Conservation (phyloP, 2,113 vertebrate species). For the Cichladusa arquata region DNA sequence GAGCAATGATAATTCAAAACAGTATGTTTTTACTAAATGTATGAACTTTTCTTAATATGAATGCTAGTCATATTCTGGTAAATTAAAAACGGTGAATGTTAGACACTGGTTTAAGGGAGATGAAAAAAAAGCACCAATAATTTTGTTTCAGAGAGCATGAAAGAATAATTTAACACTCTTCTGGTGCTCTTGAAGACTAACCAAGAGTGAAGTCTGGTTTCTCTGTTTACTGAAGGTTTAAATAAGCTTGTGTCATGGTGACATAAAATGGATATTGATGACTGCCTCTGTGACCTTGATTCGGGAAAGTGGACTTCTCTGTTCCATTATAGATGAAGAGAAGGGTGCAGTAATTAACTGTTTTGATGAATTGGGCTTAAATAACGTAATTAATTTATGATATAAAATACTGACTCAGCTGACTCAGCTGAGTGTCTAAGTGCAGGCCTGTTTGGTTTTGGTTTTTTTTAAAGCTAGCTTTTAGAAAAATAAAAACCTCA, state of each 20-base stretch:
- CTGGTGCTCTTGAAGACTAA: background rate
- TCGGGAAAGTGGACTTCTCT: background rate
- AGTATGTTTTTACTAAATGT: background rate
- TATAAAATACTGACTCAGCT: background rate
- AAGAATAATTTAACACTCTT: background rate
- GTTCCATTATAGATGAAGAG: background rate
- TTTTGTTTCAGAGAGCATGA: background rate
- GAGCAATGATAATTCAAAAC: constrained; percentile 1
- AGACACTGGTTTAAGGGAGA: background rate
- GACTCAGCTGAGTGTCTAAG: background rate
- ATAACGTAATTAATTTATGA: background rate
- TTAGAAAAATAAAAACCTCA: background rate
- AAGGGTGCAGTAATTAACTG: background rate
- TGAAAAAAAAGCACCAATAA: background rate
- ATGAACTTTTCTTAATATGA: background rate
- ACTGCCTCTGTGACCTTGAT: background rate
- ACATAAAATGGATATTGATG: background rate
- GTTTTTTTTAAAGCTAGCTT: background rate
- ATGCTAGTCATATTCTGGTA: background rate
- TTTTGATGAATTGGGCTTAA: background rate
- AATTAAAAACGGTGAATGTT: constrained; percentile 32
- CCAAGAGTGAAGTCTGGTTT: background rate
- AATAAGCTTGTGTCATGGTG: background rate
- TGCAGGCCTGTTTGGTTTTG: accelerated
- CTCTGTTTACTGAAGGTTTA: background rate